Evolutionary conservation across 2,888 invertebrate species (phyloP).

Genomic region (Cantharis nigra): DNA sequence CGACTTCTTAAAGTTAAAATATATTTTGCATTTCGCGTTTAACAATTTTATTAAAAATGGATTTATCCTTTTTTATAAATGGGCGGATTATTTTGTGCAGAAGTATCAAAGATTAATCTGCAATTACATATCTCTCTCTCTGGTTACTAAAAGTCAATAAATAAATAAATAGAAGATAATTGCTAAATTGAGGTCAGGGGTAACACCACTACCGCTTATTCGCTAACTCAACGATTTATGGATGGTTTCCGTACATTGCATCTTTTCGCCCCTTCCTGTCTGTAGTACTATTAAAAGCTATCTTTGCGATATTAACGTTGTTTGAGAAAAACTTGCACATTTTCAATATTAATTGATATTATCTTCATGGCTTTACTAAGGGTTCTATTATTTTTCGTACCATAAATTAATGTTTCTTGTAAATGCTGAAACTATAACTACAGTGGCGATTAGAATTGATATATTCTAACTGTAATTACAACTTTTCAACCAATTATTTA

Average conservation of each 20-base stretch:
- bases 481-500: neutral
- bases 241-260: neutral
- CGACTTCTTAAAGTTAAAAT: constrained; percentile 33
- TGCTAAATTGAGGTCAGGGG: neutral
- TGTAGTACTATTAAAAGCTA: neutral
- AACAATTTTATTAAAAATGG: neutral
- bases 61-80: neutral
- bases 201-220: neutral
- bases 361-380: neutral
- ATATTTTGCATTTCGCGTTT: constrained; percentile 3
- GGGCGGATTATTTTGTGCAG: neutral
- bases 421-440: neutral
- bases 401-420: neutral
- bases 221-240: neutral
- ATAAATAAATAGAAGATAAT: neutral
- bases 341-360: neutral
- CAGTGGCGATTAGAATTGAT: neutral
- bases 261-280: neutral
- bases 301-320: neutral
- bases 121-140: neutral
- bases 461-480: neutral
- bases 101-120: neutral
- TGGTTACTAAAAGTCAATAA: neutral
- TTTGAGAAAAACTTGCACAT: neutral
- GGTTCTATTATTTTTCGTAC: neutral